Percentiles rank a stretch among this genome's conserved stretches.
Evolutionary conservation across 1,140 invertebrate species (phyloP).

Genomic region (Pogonus chalceus): DNA sequence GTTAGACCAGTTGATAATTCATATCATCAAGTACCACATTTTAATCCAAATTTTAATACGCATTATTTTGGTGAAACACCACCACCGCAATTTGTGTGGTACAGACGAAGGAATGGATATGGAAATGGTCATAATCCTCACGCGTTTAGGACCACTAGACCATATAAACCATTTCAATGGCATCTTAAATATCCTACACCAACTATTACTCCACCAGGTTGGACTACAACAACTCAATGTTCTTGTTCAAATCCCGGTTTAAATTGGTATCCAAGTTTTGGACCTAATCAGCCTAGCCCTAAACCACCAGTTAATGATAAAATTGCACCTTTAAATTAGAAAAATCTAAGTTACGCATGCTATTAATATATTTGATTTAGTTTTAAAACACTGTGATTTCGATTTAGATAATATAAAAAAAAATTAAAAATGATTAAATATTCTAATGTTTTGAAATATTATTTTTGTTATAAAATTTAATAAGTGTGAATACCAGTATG

Average conservation of each 20-base stretch:
- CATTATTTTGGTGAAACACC: slow-evolving; percentile 8
- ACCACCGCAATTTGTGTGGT: background rate
- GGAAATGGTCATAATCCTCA: background rate
- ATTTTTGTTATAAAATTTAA: too few relatives aligned
- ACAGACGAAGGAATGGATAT: background rate
- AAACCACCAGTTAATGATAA: background rate
- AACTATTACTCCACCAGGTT: background rate
- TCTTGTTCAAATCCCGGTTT: background rate
- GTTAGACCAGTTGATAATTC: background rate
- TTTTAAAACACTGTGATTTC: too few relatives aligned
- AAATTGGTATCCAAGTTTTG: slow-evolving; percentile 1
- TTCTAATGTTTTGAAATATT: too few relatives aligned
- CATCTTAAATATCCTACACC: background rate
- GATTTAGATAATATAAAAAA: too few relatives aligned
- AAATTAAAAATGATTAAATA: too few relatives aligned
- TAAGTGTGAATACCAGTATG: too few relatives aligned
- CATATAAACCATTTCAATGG: slow-evolving; percentile 2
- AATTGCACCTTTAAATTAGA: background rate
- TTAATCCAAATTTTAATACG: slow-evolving; percentile 10
- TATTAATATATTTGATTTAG: too few relatives aligned
- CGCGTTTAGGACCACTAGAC: background rate
- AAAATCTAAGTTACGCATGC: too few relatives aligned
- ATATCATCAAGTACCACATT: background rate
- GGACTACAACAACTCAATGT: background rate
- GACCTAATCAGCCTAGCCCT: background rate